Evolutionary conservation across 2,113 vertebrate genomes (phyloP), one percentile per base, ranked within the genome.

Genomic region (Calypte anna): DNA sequence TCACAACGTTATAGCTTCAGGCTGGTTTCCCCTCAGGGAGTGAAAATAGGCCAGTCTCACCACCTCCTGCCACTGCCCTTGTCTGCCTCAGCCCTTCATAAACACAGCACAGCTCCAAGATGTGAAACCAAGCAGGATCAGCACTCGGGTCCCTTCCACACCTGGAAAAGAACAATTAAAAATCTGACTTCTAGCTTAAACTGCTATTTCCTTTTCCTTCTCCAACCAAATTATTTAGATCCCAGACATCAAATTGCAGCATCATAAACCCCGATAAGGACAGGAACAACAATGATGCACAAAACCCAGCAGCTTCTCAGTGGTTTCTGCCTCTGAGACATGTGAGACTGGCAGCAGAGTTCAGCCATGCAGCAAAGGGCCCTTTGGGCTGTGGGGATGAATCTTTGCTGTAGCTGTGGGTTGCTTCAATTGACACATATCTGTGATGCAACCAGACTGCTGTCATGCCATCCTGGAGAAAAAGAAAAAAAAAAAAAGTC

Each of bases 231-330:
- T 16, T 44, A n/a, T 50, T 92, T 69, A 54, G 44, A 75, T n/a
- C 44, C 38, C 61, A 70, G 43, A 48, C 31, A 33, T 44, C 59
- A 55, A 86, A 86, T 23, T 62, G 24, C 58, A 79, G 58, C 38
- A 72, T 57, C 44, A 40, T 24, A 68, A 84, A 50, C 8, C 22
- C 23, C 22, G 27, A 19, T 76, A 62, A 87, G 13, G n/a, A 68
- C 40, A 68, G 78, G 86, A 63, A 0, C 18, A 40, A 53, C 0
- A 0, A 0, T 10, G 80, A 64, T 46, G 54, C n/a, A 62, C 50
- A 54, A 53, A 86, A 24, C 17, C 36, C 54, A 19, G 74, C 46
- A 84, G 40, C 10, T 84, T 38, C 74, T 87, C 13, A 17, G 31
- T 51, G 9, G 30, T 64, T 81, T 57, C 90, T 78, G 77, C 24